Conservation (phyloP, 2,797 vertebrate genomes). For the Helicolenus hilgendorfi region DNA sequence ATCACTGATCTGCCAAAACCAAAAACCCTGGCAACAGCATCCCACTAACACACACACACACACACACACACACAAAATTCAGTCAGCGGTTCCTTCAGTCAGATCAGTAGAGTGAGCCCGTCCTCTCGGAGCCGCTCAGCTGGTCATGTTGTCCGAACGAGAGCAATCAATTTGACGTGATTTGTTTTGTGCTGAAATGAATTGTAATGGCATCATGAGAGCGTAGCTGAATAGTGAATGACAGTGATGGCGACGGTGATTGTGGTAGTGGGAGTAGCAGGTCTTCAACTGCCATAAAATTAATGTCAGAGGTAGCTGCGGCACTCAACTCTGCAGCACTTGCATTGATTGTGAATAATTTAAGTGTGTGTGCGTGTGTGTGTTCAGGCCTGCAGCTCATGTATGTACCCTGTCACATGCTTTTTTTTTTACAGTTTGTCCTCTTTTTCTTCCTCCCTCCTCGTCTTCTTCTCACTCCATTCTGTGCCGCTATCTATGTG, state of each 20-base stretch:
- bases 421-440: not conserved
- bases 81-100: conserved; percentile 43
- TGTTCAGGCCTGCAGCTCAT: conserved; percentile 23
- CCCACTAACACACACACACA: not conserved
- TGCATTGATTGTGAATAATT: conserved; percentile 79
- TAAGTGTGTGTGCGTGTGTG: conserved; percentile 8
- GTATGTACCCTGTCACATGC: conserved; percentile 3
- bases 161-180: conserved; percentile 69
- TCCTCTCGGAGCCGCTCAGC: conserved; percentile 15
- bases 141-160: conserved; percentile 36
- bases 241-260: conserved; percentile 35
- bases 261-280: conserved; percentile 46
- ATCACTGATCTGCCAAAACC: conserved; percentile 57
- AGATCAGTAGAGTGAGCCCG: not conserved
- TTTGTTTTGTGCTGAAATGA: conserved; percentile 64
- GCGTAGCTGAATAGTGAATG: conserved; percentile 48
- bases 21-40: conserved; percentile 33
- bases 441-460: not conserved
- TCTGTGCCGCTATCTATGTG: conserved; percentile 22
- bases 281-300: conserved; percentile 59
- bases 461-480: not conserved
- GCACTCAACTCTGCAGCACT: conserved; percentile 62
- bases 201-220: conserved; percentile 45
- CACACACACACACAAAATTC: not conserved
- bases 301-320: conserved; percentile 58